phyloP scores from a whole-genome alignment of 2,113 vertebrate species.

The Octodon degus region DNA sequence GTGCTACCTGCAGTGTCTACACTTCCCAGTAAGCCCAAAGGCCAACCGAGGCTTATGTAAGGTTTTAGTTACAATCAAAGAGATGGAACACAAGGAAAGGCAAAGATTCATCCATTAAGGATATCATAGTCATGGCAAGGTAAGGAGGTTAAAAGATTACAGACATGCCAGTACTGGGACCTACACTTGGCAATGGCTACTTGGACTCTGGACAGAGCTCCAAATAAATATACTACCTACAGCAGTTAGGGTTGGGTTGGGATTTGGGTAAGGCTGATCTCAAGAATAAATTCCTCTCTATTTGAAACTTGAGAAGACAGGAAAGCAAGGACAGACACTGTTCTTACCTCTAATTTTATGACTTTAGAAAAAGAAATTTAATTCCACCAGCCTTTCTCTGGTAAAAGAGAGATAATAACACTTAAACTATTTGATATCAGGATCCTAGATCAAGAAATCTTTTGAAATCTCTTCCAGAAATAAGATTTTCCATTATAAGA shows the following conservation, averaged over 20 bases:
- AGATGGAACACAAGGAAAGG: neutral
- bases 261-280: neutral
- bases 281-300: neutral
- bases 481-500: neutral
- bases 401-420: neutral
- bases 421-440: neutral
- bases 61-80: neutral
- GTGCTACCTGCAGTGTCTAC: too few relatives aligned
- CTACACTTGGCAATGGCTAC: too few relatives aligned
- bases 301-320: neutral
- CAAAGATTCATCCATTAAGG: neutral
- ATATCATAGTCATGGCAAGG: neutral
- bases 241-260: neutral
- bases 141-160: neutral
- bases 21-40: neutral
- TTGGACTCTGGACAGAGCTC: neutral
- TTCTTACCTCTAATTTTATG: neutral
- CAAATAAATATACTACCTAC: neutral
- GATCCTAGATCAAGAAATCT: conserved; percentile 13
- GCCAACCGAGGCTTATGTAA: neutral
- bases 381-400: neutral
- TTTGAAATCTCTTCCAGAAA: conserved; percentile 41
- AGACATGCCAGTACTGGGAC: neutral
- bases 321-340: neutral
- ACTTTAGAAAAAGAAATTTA: neutral